These are phyloP conservation scores for Drosophila paramelanica DNA, from an alignment of 2,888 invertebrate genomes.

Conservation along the genomic window DNA sequence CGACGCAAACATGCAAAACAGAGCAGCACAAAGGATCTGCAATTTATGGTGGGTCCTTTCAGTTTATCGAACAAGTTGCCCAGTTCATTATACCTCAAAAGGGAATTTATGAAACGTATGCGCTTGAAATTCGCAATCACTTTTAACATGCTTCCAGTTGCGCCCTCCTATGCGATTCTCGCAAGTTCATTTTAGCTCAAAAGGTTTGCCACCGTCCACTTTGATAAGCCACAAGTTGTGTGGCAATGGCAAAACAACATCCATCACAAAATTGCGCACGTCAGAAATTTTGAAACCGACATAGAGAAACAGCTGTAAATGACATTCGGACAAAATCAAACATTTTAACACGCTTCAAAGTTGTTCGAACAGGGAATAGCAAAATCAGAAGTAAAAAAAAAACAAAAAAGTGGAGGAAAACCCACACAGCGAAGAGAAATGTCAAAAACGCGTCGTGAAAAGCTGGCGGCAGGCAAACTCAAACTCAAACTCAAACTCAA, in stretches of 20 bases:
- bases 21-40: constrained; percentile 63
- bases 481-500: constrained; percentile 58
- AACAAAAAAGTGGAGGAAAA: constrained; percentile 7
- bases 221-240: constrained; percentile 13
- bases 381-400: constrained; percentile 17
- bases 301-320: constrained; percentile 73
- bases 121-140: not conserved
- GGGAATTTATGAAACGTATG: not conserved
- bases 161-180: constrained; percentile 1
- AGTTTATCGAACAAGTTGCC: constrained; percentile 5
- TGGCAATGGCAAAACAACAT: constrained; percentile 31
- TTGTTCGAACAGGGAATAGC: constrained; percentile 48
- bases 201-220: not conserved
- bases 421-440: constrained; percentile 46
- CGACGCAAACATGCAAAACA: constrained; percentile 68
- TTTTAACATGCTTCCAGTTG: too few relatives aligned
- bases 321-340: constrained; percentile 80
- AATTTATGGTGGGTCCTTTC: constrained; percentile 64
- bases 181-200: too few relatives aligned
- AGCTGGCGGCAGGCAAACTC: constrained; percentile 64
- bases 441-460: constrained; percentile 72
- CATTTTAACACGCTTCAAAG: constrained; percentile 80
- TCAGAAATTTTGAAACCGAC: constrained; percentile 36
- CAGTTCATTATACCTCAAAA: not conserved
- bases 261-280: constrained; percentile 52